Evolutionary conservation across 1,140 invertebrate genomes (phyloP), one percentile per base, ranked within the genome.

Genomic region (Magallana angulata): DNA sequence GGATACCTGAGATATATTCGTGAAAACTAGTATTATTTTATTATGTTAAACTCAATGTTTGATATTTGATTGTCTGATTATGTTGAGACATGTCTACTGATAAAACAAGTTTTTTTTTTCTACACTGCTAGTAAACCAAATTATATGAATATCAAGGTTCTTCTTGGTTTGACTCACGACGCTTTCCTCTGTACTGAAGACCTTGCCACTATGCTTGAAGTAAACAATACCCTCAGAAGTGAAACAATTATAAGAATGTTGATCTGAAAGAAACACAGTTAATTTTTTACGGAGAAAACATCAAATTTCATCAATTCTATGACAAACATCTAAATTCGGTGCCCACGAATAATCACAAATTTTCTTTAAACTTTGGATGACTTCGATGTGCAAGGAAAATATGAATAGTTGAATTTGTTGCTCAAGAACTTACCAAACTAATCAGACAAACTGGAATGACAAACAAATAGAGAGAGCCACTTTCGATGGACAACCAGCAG

Each of bases 401-500:
- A 0, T 24, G 24, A 24, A 24, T 24, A 24, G 24, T 24, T 0
- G 24, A 24, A 24, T 0, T 0, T 36, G 7, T 24, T 71, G 30
- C 30, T 71, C 7, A 62, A 62, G 12, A 30, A 90, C 83, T 82
- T 86, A 92, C 91, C 82, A 91, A 58, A 58, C 90, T 86, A 36
- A 91, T 83, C 7, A 88, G 12, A 9, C 90, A 64, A 4, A 84
- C 90, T 48, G 91, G 91, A 12, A 89, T 90, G 14, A 90, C 87
- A 88, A 92, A 91, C 6, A 90, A 88, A 88, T 87, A 92, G 5
- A 92, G 76, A 1, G 90, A 62, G 4, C 89, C 90, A 82, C 85
- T 71, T n/a, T 87, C 16, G 12, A 89, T 36, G 2, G 89, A 88
- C 86, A 92, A 60, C 91, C 91, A 92, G 71, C 91, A 92, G 82